Percentiles rank a stretch among this genome's conserved stretches.
These are phyloP conservation scores for Alca torda DNA, from an alignment of 2,797 vertebrate species.

Conservation along the genomic window DNA sequence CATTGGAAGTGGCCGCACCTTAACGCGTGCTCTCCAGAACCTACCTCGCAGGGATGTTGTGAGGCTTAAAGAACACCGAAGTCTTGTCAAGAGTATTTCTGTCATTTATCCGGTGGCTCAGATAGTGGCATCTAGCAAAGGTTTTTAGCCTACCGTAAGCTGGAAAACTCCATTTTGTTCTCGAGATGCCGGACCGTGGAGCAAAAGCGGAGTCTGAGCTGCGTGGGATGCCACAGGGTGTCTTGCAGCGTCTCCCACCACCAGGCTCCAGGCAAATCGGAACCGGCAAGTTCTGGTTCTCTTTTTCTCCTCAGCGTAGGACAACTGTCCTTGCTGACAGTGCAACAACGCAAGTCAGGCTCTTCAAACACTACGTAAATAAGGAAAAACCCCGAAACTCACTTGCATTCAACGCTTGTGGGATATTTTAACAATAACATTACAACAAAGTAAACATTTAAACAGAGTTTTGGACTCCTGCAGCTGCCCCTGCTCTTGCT, in stretches of 20 bases:
- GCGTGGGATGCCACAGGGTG: fast-evolving
- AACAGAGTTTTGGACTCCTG: background rate
- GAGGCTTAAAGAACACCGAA: background rate
- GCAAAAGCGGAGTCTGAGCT: background rate
- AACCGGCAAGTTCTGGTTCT: background rate
- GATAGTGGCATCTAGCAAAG: background rate
- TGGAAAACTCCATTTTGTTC: background rate
- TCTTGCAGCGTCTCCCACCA: background rate
- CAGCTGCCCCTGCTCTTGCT: background rate
- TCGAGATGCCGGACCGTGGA: background rate
- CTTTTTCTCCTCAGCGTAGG: background rate
- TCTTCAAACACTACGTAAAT: background rate
- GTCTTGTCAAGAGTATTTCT: background rate
- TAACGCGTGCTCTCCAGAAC: background rate
- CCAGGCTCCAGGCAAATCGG: background rate
- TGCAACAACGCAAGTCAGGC: background rate
- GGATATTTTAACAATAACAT: background rate
- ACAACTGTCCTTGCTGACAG: background rate
- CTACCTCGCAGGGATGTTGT: constrained; percentile 25
- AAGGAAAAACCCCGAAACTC: background rate
- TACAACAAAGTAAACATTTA: background rate
- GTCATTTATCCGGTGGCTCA: background rate
- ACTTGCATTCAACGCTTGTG: background rate
- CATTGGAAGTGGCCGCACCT: background rate
- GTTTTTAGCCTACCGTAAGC: background rate